A percentile compares a stretch with the other conserved stretches of the same genome.
These are phyloP conservation scores for Eutolmus rufibarbis DNA, from an alignment of 2,888 invertebrate species.

Conservation along the genomic window DNA sequence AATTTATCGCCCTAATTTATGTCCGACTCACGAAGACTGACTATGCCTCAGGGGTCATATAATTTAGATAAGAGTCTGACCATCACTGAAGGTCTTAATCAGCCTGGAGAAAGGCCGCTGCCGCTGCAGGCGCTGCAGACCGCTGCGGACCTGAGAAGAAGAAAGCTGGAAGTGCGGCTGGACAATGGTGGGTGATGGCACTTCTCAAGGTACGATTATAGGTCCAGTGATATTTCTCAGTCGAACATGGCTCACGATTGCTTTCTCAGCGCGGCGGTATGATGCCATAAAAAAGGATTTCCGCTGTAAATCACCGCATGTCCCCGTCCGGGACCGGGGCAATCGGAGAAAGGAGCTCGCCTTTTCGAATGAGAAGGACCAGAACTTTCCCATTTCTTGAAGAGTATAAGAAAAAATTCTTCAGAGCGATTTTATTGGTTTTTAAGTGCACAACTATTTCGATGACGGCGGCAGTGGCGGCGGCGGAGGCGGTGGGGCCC, in stretches of 20 bases:
- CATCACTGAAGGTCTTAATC: constrained; percentile 47
- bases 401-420: constrained; percentile 19
- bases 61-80: constrained; percentile 44
- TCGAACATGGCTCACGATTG: background rate
- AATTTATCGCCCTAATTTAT: constrained; percentile 49
- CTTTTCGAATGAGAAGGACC: constrained; percentile 3
- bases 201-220: constrained; percentile 23
- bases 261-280: constrained; percentile 28
- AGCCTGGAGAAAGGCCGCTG: constrained; percentile 22
- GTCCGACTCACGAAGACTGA: constrained; percentile 41
- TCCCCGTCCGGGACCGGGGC: background rate
- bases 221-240: background rate
- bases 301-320: constrained; percentile 47
- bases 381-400: constrained; percentile 21
- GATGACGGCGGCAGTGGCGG: background rate
- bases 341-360: background rate
- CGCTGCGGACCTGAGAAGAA: background rate
- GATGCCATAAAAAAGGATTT: constrained; percentile 47
- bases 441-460: constrained; percentile 40
- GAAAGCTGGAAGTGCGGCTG: background rate
- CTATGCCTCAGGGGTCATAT: constrained; percentile 42
- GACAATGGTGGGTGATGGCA: constrained; percentile 26
- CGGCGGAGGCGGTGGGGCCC: background rate
- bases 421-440: constrained; percentile 33
- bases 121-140: background rate